Percentiles rank a stretch among this genome's conserved stretches.
Evolutionary conservation across 2,888 invertebrate species (phyloP).

Genomic region (Lochmaea capreae): DNA sequence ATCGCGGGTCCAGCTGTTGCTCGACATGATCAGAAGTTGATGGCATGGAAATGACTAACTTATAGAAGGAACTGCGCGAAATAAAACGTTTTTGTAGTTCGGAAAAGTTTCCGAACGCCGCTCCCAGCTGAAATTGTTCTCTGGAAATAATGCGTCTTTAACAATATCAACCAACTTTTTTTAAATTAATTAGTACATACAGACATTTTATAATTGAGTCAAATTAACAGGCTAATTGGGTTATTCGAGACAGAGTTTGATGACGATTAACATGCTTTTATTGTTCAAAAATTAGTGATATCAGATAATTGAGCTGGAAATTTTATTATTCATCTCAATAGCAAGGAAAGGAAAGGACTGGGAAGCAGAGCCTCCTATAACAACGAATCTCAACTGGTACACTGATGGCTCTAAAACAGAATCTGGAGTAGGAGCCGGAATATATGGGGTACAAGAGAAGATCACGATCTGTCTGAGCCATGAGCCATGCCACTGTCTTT

Average conservation of each 20-base stretch:
- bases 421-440: no score
- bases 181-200: constrained; percentile 5
- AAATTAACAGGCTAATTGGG: not conserved
- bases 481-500: no score
- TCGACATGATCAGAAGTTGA: constrained; percentile 54
- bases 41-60: constrained; percentile 53
- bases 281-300: not conserved
- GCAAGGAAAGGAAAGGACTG: no score
- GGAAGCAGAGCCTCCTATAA: no score
- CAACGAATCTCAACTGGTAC: no score
- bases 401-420: no score
- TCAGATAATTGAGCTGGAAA: no score
- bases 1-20: constrained; percentile 54
- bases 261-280: not conserved
- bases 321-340: no score
- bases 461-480: no score
- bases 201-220: not conserved
- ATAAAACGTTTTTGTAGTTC: constrained; percentile 22
- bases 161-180: constrained; percentile 2
- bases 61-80: constrained; percentile 31
- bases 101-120: constrained; percentile 16
- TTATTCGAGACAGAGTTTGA: not conserved
- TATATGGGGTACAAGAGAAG: no score
- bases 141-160: constrained; percentile 15
- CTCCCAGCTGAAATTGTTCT: not conserved